Conservation (phyloP, 2,797 vertebrate species). For the Rhadinocentrus ornatus region DNA sequence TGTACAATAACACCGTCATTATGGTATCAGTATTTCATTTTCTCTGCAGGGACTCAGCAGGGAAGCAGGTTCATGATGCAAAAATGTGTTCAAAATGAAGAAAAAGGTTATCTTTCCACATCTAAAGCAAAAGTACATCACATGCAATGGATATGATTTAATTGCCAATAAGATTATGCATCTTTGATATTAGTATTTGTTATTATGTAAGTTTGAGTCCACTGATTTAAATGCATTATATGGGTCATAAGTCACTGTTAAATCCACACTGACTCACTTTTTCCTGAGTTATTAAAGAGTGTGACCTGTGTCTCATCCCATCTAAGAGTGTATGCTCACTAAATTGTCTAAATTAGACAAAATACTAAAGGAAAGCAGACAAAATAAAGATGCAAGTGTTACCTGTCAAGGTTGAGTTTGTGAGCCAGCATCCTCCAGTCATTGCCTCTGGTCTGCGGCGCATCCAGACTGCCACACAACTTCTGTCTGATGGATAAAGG, state of each 20-base stretch:
- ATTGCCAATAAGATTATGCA: not conserved
- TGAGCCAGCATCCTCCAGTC: conserved; percentile 99
- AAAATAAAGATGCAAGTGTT: conserved; percentile 20
- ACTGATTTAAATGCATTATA: not conserved
- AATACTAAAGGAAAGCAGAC: conserved; percentile 7
- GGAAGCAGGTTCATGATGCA: conserved; percentile 7
- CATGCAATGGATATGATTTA: not conserved
- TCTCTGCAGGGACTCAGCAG: conserved; percentile 14
- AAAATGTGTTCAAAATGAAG: conserved; percentile 11
- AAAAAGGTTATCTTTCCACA: not conserved
- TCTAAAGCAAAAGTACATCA: not conserved
- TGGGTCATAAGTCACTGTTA: not conserved
- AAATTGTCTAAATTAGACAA: conserved; percentile 16
- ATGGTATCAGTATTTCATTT: conserved; percentile 1
- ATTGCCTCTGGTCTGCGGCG: conserved; percentile 94
- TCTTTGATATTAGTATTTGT: not conserved
- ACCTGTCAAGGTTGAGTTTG: conserved; percentile 97
- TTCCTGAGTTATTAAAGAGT: not conserved
- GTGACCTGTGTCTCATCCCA: not conserved
- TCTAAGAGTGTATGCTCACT: not conserved
- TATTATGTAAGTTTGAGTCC: not conserved
- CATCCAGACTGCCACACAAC: conserved; percentile 95
- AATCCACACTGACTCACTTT: not conserved
- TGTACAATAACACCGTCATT: not conserved
- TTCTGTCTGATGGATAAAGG: conserved; percentile 96